A percentile compares a stretch with the other conserved stretches of the same genome.
Evolutionary conservation across 2,888 invertebrate genomes (phyloP).

Genomic region (Agrochola litura): DNA sequence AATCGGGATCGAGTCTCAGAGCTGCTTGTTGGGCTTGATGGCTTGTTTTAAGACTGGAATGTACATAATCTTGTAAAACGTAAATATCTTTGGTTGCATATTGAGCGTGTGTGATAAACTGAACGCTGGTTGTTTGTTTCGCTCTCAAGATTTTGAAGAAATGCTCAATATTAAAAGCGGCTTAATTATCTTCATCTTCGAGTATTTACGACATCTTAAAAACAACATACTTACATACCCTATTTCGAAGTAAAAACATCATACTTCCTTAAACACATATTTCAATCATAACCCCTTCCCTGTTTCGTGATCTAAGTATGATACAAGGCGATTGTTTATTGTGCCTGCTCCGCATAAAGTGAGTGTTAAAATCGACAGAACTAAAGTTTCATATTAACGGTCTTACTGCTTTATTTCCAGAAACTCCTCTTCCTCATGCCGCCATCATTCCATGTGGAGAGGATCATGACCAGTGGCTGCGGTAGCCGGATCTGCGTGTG

Average conservation of each 20-base stretch:
- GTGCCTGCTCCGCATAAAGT: neutral
- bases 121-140: neutral
- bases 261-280: neutral
- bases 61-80: neutral
- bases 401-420: slow-evolving; percentile 83
- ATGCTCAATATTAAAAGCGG: neutral
- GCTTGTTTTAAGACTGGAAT: slow-evolving; percentile 60
- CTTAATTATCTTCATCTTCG: neutral
- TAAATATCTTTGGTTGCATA: neutral
- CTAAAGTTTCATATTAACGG: neutral
- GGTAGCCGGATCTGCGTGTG: slow-evolving; percentile 93
- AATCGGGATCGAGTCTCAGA: slow-evolving; percentile 70
- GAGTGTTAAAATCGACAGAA: neutral
- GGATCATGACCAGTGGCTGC: slow-evolving; percentile 91
- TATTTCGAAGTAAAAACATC: neutral
- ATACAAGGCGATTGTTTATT: neutral
- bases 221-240: too few relatives aligned
- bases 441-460: slow-evolving; percentile 93
- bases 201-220: neutral
- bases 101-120: neutral
- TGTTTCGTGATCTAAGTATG: neutral
- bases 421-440: slow-evolving; percentile 92
- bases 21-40: slow-evolving; percentile 56
- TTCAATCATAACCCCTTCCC: neutral
- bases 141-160: neutral